Percentiles rank a stretch among this genome's conserved stretches.
phyloP scores from a whole-genome alignment of 2,888 invertebrate genomes.

The Epinotia ramella region DNA sequence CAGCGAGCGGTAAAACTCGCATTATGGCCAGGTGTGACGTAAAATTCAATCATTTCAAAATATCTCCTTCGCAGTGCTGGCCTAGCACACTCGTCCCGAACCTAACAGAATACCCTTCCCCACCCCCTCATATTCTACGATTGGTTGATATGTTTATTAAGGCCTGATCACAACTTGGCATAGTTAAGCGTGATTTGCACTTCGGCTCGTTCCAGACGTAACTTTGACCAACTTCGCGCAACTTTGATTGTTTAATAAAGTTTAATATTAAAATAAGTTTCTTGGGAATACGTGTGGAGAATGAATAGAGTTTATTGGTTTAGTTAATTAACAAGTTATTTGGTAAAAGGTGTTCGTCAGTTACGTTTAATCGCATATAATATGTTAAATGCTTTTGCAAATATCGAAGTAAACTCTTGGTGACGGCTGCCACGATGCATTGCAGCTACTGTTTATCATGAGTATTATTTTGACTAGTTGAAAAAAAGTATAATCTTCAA shows the following conservation, averaged over 20 bases:
- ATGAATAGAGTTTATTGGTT: conserved; percentile 10
- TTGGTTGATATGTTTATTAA: conserved; percentile 77
- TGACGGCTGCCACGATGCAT: not conserved
- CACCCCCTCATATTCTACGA: conserved; percentile 56
- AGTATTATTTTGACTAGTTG: not conserved
- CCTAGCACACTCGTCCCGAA: not conserved
- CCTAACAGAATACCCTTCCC: conserved; percentile 29
- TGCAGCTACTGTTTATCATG: not conserved
- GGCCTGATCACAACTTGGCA: conserved; percentile 55
- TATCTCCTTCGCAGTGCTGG: not conserved
- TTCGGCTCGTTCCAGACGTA: conserved; percentile 33
- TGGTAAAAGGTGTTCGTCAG: too few relatives aligned
- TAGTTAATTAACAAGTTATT: not conserved
- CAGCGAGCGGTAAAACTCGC: too few relatives aligned
- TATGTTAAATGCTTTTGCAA: too few relatives aligned
- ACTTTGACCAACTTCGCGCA: conserved; percentile 37
- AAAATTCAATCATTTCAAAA: not conserved
- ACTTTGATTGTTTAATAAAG: conserved; percentile 43
- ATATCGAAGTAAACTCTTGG: not conserved
- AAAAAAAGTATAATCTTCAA: not conserved
- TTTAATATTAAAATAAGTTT: conserved; percentile 40
- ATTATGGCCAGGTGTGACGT: too few relatives aligned
- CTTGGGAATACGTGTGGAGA: not conserved
- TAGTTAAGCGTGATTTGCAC: conserved; percentile 52
- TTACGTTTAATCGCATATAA: too few relatives aligned